Evolutionary conservation across 2,113 vertebrate genomes (phyloP).

Genomic region (Muscicapa adusta): DNA sequence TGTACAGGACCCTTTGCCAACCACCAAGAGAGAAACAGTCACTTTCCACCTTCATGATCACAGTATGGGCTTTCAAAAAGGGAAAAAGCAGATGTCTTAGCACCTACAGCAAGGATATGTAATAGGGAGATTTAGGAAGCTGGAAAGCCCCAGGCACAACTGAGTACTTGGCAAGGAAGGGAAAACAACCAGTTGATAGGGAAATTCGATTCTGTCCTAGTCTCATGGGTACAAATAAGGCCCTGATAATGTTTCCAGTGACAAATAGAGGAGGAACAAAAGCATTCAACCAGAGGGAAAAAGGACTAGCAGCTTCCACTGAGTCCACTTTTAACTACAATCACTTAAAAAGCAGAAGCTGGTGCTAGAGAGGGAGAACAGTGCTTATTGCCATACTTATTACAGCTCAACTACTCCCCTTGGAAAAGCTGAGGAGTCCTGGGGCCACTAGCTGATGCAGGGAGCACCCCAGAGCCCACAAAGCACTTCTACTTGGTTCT

Average conservation of each 20-base stretch:
- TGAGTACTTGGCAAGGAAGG: background rate
- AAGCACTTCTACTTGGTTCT: background rate
- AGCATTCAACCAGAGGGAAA: background rate
- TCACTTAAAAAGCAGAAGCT: background rate
- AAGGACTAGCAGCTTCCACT: background rate
- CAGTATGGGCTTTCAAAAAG: background rate
- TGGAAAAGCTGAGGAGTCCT: background rate
- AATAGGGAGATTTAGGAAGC: background rate
- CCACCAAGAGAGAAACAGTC: slow-evolving; percentile 34
- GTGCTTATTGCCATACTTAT: background rate
- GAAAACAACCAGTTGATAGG: background rate
- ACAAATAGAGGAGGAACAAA: background rate
- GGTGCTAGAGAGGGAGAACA: background rate
- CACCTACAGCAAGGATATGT: background rate
- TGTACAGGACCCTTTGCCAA: slow-evolving; percentile 28
- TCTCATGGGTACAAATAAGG: background rate
- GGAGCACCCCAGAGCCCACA: background rate
- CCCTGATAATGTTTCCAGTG: background rate
- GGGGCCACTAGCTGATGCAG: background rate
- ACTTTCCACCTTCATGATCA: slow-evolving; percentile 75
- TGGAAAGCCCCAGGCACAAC: background rate
- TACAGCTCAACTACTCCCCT: background rate
- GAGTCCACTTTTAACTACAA: background rate
- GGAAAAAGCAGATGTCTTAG: background rate
- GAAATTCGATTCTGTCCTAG: background rate